A percentile compares a stretch with the other conserved stretches of the same genome.
Conservation (phyloP, 2,797 vertebrate species). For the Limosa lapponica region DNA sequence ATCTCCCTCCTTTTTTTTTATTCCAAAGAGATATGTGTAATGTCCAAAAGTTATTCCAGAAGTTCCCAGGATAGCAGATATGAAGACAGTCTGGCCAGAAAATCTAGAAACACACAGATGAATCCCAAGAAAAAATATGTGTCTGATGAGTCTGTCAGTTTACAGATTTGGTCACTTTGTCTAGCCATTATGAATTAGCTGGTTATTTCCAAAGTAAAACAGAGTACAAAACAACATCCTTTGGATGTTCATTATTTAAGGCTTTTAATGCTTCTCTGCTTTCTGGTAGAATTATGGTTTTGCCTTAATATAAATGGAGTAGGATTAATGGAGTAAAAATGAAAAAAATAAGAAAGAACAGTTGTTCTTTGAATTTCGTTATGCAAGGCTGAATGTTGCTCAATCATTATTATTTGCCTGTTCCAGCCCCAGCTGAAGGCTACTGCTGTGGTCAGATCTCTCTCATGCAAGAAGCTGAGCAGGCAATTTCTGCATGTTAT, state of each 20-base stretch:
- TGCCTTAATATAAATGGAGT: background rate
- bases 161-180: background rate
- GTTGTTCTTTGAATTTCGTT: conserved; percentile 20
- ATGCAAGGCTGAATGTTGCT: background rate
- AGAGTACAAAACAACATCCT: background rate
- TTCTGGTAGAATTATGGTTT: background rate
- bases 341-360: background rate
- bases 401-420: background rate
- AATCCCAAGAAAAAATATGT: conserved; percentile 21
- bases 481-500: background rate
- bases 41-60: conserved; percentile 38
- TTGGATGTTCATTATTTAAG: background rate
- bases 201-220: background rate
- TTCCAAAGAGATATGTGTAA: conserved; percentile 51
- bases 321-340: background rate
- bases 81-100: conserved; percentile 33
- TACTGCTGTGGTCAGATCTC: background rate
- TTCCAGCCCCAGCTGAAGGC: background rate
- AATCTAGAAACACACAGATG: conserved; percentile 25
- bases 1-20: conserved; percentile 14
- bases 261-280: background rate
- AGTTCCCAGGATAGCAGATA: conserved; percentile 48
- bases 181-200: background rate
- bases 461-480: background rate
- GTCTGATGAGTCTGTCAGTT: background rate